Base-by-base conservation (phyloP, 2,888 invertebrate genomes). In the Andrena bicolor region DNA sequence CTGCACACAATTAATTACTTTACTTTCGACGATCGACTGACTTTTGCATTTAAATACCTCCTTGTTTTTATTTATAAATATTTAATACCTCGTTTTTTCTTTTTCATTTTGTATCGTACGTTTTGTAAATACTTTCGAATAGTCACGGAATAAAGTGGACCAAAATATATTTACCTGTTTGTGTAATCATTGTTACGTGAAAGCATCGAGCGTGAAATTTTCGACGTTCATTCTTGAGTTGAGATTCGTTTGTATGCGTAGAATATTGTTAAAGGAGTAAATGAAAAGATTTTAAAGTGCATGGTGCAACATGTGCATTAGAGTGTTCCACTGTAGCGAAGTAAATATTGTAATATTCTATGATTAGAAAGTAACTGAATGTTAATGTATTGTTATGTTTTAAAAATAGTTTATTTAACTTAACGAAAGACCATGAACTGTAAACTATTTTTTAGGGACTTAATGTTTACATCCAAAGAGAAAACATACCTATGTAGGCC, bases 1-100 rank as follows among this genome's bases (percentile, higher is more conserved):
- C 99, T 2, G 96, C 98, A 66, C 99, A 99, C 94, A 99, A 99
- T 95, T 99, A 95, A 94, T 13, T 58, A 61, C 26, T 60, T 32
- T 32, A 16, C 32, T 26, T 70, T 60, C 23, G 23, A 41, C 3
- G 6, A 60, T 60, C 10, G 28, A 72, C 13, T 56, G 49, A 63
- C 49, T 35, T 71, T 32, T 61, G 10, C 41, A 78, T 32, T 78
- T 78, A 4, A 41, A 16, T 41, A 35, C 30, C n/a, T 48, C 4
- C 35, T 64, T n/a, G 16, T 69, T 51, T 60, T 65, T 49, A 63
- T 48, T 71, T 30, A 79, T 79, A 16, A 8, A 16, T 51, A 49
- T 51, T 58, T 63, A 61, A 28, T 53, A 77, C 49, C 8, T 35
- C 32, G 16, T 56, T 69, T 23, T 8, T 26, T 30, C 41, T 35